These are phyloP conservation scores for Mobula hypostoma DNA, from an alignment of 2,113 vertebrate species.

Conservation along the genomic window DNA sequence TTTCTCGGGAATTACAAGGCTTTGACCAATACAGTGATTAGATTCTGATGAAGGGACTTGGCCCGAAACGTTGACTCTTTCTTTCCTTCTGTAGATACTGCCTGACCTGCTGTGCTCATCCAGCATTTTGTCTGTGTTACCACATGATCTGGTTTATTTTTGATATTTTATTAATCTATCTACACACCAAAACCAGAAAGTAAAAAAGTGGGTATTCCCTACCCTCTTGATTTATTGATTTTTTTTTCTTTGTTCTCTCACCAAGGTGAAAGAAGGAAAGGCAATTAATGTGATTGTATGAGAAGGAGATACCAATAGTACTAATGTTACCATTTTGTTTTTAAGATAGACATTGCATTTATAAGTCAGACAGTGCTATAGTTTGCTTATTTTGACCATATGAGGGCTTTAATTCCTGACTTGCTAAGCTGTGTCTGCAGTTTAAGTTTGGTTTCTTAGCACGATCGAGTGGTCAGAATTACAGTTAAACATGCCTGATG, in stretches of 20 bases:
- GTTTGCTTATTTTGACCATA: neutral
- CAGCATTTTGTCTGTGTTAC: no score
- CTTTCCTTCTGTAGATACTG: no score
- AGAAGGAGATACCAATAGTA: neutral
- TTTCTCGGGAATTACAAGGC: neutral
- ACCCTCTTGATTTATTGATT: neutral
- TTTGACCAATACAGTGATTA: neutral
- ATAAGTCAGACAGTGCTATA: neutral
- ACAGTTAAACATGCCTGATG: conserved; percentile 22
- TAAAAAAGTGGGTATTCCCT: neutral
- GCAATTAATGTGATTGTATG: neutral
- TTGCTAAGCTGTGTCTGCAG: neutral
- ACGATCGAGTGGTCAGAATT: conserved; percentile 31
- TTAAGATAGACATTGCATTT: neutral
- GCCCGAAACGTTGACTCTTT: no score
- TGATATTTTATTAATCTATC: neutral
- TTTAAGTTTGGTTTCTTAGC: conserved; percentile 23
- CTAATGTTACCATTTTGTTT: neutral
- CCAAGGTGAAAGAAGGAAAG: neutral
- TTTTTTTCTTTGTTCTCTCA: no score
- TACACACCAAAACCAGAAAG: neutral
- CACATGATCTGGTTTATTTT: neutral
- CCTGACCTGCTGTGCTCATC: no score
- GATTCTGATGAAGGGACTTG: no score
- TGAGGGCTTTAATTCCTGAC: neutral